Evolutionary conservation across 2,797 vertebrate genomes (phyloP).

Genomic region (Limosa lapponica): DNA sequence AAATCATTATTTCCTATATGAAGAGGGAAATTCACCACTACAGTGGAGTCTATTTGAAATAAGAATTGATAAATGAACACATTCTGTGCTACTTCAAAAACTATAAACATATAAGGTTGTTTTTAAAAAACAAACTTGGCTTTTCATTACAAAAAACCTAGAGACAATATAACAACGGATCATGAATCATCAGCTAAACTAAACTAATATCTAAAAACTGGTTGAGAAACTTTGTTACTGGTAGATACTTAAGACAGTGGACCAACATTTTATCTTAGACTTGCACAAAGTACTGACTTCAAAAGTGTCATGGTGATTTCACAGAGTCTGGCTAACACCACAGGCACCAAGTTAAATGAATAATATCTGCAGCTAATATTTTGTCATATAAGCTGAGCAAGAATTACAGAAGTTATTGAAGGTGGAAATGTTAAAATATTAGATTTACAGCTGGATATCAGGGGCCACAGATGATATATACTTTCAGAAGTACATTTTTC

Average conservation of each 20-base stretch:
- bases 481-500: background rate
- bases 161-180: background rate
- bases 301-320: background rate
- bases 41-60: background rate
- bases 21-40: fast-evolving
- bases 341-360: background rate
- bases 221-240: background rate
- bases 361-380: background rate
- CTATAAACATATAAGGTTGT: background rate
- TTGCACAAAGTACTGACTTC: background rate
- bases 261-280: background rate
- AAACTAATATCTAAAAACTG: background rate
- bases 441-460: background rate
- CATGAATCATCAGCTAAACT: background rate
- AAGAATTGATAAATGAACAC: background rate
- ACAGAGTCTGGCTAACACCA: background rate
- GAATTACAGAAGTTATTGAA: background rate
- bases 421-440: background rate
- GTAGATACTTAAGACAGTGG: background rate
- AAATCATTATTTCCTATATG: background rate
- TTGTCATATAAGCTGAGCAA: background rate
- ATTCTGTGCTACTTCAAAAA: background rate
- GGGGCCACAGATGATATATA: background rate
- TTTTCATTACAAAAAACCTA: background rate
- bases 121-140: background rate